These are phyloP conservation scores for Sinotaia quadrata DNA, from an alignment of 2,888 invertebrate species.

Conservation along the genomic window DNA sequence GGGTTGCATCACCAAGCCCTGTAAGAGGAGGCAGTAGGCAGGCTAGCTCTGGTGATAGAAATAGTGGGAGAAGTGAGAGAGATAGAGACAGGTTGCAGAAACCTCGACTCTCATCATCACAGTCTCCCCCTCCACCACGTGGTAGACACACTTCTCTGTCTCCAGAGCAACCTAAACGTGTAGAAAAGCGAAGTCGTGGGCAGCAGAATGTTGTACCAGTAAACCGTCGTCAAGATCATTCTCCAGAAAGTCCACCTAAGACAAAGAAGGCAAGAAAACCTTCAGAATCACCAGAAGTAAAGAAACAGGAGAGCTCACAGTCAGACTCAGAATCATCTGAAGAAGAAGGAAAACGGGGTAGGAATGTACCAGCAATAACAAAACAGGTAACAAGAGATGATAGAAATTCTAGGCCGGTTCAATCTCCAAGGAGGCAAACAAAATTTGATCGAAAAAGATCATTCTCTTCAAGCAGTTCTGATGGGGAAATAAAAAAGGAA, in stretches of 20 bases:
- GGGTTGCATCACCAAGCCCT: not conserved
- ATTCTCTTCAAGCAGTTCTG: conserved; percentile 20
- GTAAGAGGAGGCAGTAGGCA: not conserved
- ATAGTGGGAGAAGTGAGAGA: not conserved
- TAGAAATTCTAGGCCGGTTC: not conserved
- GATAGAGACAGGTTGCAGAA: conserved; percentile 4
- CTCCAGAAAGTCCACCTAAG: conserved; percentile 6
- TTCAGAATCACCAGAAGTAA: conserved; percentile 12
- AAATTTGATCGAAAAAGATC: conserved; percentile 9
- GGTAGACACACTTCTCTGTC: conserved; percentile 28
- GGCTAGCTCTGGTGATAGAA: conserved; percentile 11
- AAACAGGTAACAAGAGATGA: conserved; percentile 11
- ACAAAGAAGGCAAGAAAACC: not conserved
- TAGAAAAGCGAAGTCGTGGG: not conserved
- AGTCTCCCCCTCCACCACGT: conserved; percentile 30
- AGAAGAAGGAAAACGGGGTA: conserved; percentile 12
- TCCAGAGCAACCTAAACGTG: conserved; percentile 11
- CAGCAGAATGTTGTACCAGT: not conserved
- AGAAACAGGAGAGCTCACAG: conserved; percentile 10
- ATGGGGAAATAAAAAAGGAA: not conserved
- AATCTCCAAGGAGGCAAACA: not conserved
- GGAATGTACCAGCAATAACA: not conserved
- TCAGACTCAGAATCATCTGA: conserved; percentile 25
- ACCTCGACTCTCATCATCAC: conserved; percentile 26
- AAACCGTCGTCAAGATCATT: conserved; percentile 16